Evolutionary conservation across 2,797 vertebrate species (phyloP).

Genomic region (Carcharodon carcharias): DNA sequence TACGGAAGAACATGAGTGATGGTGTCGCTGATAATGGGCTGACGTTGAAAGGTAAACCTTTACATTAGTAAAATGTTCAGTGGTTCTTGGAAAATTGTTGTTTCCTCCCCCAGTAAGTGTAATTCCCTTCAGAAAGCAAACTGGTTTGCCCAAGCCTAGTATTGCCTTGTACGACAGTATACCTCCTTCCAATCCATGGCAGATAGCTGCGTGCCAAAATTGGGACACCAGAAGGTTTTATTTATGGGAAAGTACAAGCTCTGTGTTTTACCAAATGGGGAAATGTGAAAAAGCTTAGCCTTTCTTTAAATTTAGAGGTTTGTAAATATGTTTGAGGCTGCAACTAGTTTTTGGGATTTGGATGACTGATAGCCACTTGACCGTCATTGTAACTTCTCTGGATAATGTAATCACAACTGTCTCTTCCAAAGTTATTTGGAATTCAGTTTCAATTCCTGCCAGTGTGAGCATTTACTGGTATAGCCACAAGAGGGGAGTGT

Average conservation of each 20-base stretch:
- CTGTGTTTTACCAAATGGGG: background rate
- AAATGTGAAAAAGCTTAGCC: background rate
- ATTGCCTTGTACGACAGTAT: background rate
- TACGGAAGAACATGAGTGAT: constrained; percentile 81
- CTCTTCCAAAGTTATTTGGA: background rate
- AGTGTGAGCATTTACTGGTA: background rate
- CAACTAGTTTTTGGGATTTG: background rate
- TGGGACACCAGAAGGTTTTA: background rate
- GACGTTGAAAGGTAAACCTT: constrained; percentile 76
- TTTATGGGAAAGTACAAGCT: background rate
- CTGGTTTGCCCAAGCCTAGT: background rate
- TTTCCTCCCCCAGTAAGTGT: background rate
- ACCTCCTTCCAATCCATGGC: background rate
- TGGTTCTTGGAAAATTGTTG: background rate
- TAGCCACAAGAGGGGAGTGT: background rate
- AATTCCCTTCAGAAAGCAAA: background rate
- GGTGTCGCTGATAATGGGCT: constrained; percentile 81
- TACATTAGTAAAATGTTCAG: background rate
- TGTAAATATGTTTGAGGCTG: background rate
- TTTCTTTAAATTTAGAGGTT: background rate
- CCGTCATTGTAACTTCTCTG: background rate
- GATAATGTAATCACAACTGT: background rate
- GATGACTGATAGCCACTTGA: background rate
- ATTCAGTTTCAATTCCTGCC: background rate
- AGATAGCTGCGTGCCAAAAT: background rate